A percentile compares a stretch with the other conserved stretches of the same genome.
These are phyloP conservation scores for Rotaria sp. DNA, from an alignment of 2,888 invertebrate genomes.

Conservation along the genomic window DNA sequence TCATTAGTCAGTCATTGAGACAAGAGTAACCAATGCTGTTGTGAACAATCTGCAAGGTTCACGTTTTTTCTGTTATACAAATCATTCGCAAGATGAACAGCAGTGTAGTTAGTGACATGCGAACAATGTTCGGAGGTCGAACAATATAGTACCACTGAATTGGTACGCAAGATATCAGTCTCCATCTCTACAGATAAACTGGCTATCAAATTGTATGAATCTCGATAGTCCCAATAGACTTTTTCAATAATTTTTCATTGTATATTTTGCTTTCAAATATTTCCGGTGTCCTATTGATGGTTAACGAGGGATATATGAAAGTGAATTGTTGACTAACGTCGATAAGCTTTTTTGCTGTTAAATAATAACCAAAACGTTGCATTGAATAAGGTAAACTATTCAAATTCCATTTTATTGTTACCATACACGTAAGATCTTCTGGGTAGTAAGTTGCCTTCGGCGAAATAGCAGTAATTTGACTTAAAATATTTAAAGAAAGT, in stretches of 20 bases:
- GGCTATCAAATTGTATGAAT: not conserved
- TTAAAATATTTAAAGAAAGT: not conserved
- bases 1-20: not conserved
- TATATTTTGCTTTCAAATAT: not conserved
- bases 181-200: not conserved
- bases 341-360: not conserved
- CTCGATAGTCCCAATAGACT: not conserved
- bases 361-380: not conserved
- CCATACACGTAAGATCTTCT: not conserved
- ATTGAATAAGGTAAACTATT: not conserved
- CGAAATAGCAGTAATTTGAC: not conserved
- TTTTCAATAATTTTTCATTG: not conserved
- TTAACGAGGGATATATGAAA: not conserved
- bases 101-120: not conserved
- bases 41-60: not conserved
- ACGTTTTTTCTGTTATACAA: not conserved
- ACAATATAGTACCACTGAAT: not conserved
- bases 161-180: not conserved
- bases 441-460: not conserved
- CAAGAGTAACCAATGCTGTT: not conserved
- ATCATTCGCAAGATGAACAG: not conserved
- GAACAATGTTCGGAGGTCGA: not conserved
- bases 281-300: not conserved
- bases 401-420: not conserved
- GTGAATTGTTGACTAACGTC: not conserved